A percentile compares a stretch with the other conserved stretches of the same genome.
Conservation (phyloP, 2,797 vertebrate genomes). For the Acipenser ruthenus region DNA sequence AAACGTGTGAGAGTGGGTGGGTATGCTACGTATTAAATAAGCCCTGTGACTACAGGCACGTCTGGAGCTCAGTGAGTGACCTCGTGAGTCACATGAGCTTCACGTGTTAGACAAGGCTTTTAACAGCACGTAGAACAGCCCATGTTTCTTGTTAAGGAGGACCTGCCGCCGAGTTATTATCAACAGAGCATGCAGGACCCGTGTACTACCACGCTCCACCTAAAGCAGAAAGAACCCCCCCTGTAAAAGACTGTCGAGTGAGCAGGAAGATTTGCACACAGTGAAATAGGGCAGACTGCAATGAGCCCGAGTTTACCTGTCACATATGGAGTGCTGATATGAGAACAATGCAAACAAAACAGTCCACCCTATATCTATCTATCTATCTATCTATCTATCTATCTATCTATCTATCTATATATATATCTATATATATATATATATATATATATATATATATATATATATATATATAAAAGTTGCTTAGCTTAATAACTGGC, state of each 20-base stretch:
- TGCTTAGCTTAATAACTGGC: too few relatives aligned
- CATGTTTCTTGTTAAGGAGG: constrained; percentile 37
- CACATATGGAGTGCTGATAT: too few relatives aligned
- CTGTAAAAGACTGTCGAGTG: too few relatives aligned
- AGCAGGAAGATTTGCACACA: too few relatives aligned
- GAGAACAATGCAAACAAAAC: too few relatives aligned
- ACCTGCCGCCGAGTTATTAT: constrained; percentile 30
- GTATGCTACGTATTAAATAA: constrained; percentile 82
- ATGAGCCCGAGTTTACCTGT: too few relatives aligned
- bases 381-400: too few relatives aligned
- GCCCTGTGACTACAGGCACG: constrained; percentile 91
- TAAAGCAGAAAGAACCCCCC: constrained; percentile 3
- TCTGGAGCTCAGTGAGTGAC: constrained; percentile 60
- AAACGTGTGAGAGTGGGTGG: constrained; percentile 71
- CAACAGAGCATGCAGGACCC: constrained; percentile 44
- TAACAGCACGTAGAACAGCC: constrained; percentile 42
- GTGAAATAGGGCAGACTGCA: constrained; percentile 33
- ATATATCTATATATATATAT: too few relatives aligned
- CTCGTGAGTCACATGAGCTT: constrained; percentile 86
- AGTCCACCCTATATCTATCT: too few relatives aligned
- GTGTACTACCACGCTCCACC: constrained; percentile 48
- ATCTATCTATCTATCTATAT: too few relatives aligned
- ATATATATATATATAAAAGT: too few relatives aligned
- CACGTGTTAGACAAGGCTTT: constrained; percentile 85
- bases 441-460: too few relatives aligned